A percentile compares a stretch with the other conserved stretches of the same genome.
Conservation (phyloP, 2,888 invertebrate species). For the Dastarcus helophoroides region DNA sequence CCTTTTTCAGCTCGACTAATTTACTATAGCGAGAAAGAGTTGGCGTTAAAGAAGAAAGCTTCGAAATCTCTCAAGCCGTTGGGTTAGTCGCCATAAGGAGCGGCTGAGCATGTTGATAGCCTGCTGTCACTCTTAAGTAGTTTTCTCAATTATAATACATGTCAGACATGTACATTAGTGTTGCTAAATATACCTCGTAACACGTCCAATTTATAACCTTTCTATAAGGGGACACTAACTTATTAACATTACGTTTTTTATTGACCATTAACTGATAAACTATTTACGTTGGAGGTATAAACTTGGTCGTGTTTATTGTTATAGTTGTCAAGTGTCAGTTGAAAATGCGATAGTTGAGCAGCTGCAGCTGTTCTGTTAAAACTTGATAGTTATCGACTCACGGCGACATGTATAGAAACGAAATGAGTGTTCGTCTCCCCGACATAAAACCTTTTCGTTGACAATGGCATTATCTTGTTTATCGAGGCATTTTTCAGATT, state of each 20-base stretch:
- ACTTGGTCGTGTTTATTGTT: constrained; percentile 33
- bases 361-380: constrained; percentile 21
- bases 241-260: constrained; percentile 33
- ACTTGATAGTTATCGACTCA: constrained; percentile 25
- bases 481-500: too few relatives aligned
- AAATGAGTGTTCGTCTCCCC: too few relatives aligned
- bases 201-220: constrained; percentile 31
- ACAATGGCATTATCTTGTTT: too few relatives aligned
- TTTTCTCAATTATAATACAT: constrained; percentile 35
- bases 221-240: constrained; percentile 28
- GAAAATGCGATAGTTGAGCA: constrained; percentile 27
- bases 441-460: too few relatives aligned
- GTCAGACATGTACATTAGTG: constrained; percentile 34
- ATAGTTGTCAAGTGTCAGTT: constrained; percentile 33
- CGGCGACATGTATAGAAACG: constrained; percentile 4
- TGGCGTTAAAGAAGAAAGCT: constrained; percentile 1
- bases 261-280: constrained; percentile 34
- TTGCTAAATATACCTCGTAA: constrained; percentile 34
- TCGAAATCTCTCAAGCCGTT: constrained; percentile 10
- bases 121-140: constrained; percentile 33
- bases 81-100: constrained; percentile 19
- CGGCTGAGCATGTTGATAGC: constrained; percentile 32
- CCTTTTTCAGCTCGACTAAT: not conserved
- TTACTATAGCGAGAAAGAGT: not conserved
- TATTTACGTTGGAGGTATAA: constrained; percentile 32